Evolutionary conservation across 2,888 invertebrate species (phyloP).

Genomic region (Leucophora obtusa): DNA sequence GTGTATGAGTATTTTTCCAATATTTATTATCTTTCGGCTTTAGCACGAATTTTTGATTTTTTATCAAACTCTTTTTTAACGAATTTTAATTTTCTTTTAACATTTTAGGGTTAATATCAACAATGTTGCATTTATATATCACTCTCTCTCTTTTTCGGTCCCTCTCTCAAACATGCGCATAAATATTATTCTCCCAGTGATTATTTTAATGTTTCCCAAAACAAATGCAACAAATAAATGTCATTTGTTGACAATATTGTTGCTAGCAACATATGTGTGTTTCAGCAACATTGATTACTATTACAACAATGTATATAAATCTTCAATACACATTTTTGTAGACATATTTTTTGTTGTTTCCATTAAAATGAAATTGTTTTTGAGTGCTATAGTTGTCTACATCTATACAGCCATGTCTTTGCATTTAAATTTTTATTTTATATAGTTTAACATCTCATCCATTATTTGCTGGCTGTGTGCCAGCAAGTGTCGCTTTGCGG

Average conservation of each 20-base stretch:
- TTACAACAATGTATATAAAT: neutral
- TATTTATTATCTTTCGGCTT: too few relatives aligned
- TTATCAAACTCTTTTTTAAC: neutral
- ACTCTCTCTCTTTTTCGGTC: too few relatives aligned
- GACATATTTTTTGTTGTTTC: constrained; percentile 1
- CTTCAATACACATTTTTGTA: neutral
- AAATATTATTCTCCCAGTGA: neutral
- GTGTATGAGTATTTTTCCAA: too few relatives aligned
- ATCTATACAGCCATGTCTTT: neutral
- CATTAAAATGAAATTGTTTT: too few relatives aligned
- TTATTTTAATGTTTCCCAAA: neutral
- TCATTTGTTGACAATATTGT: neutral
- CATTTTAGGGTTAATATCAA: constrained; percentile 26
- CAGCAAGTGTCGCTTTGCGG: constrained; percentile 65
- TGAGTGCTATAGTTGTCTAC: too few relatives aligned
- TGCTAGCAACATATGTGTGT: neutral
- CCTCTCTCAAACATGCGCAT: constrained; percentile 30
- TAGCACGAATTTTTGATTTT: too few relatives aligned
- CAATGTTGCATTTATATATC: neutral
- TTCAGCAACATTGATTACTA: constrained; percentile 9
- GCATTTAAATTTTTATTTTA: constrained; percentile 8
- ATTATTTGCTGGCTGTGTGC: constrained; percentile 59
- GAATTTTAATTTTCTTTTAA: neutral
- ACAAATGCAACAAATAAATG: neutral
- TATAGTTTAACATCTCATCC: constrained; percentile 46